Percentiles rank a stretch among this genome's conserved stretches.
These are phyloP conservation scores for Vollenhovia emeryi DNA, from an alignment of 1,140 invertebrate species.

Conservation along the genomic window DNA sequence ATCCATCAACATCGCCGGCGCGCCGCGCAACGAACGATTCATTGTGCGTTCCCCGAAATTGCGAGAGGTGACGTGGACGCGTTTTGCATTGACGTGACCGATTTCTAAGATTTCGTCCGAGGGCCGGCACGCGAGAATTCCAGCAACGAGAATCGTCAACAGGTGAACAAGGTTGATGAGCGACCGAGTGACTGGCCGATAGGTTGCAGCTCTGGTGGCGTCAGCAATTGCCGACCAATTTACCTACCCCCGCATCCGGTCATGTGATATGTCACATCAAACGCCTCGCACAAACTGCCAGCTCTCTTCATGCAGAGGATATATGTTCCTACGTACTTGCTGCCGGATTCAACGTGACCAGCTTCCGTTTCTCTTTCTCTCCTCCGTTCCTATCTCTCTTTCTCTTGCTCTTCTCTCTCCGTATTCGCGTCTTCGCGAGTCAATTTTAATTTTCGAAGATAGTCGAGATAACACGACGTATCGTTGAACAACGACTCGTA, in stretches of 20 bases:
- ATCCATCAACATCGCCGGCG: background rate
- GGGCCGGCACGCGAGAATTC: slow-evolving; percentile 18
- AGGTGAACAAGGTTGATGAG: slow-evolving; percentile 76
- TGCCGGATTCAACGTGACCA: slow-evolving; percentile 48
- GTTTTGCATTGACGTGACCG: slow-evolving; percentile 4
- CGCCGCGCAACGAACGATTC: background rate
- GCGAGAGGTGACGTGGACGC: background rate
- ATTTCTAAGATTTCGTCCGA: slow-evolving; percentile 29
- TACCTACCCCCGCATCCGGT: slow-evolving; percentile 86
- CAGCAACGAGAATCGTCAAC: slow-evolving; percentile 41
- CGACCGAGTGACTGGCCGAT: slow-evolving; percentile 82
- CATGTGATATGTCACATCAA: slow-evolving; percentile 84
- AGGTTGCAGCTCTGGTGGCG: slow-evolving; percentile 83
- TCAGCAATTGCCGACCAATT: slow-evolving; percentile 86
- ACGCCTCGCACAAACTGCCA: slow-evolving; percentile 73
- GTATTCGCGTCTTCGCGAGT: slow-evolving; percentile 65
- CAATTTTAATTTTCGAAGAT: background rate
- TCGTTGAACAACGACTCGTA: background rate
- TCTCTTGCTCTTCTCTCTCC: background rate
- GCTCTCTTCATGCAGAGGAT: slow-evolving; percentile 62
- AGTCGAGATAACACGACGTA: background rate
- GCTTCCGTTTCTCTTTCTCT: slow-evolving; percentile 25
- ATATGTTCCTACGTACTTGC: slow-evolving; percentile 57
- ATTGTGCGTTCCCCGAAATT: slow-evolving; percentile 28
- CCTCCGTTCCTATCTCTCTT: background rate